Conservation (phyloP, 2,113 vertebrate genomes). For the Pteruthius melanotis region DNA sequence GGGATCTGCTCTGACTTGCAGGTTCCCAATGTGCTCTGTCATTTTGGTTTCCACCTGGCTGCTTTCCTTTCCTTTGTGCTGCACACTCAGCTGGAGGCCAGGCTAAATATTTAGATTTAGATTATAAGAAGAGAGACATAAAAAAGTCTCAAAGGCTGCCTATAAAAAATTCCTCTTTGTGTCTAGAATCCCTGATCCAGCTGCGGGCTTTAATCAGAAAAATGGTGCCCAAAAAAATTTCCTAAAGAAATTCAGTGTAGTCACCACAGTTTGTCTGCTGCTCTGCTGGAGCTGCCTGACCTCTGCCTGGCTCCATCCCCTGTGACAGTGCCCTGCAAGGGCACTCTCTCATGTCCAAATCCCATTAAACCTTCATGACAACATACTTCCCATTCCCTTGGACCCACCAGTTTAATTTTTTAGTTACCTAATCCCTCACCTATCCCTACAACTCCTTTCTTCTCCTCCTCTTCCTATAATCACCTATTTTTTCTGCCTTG, state of each 20-base stretch:
- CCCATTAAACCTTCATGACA: not conserved
- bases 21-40: not conserved
- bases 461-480: not conserved
- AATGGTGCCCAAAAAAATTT: not conserved
- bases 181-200: not conserved
- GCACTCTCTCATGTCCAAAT: accelerated
- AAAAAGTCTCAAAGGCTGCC: not conserved
- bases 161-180: not conserved
- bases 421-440: not conserved
- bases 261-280: not conserved
- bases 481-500: not conserved
- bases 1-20: not conserved
- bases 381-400: not conserved
- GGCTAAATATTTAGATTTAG: not conserved
- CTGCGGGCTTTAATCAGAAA: not conserved
- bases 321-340: not conserved
- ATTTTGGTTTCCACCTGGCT: not conserved
- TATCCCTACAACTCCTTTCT: not conserved
- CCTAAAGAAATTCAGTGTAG: not conserved
- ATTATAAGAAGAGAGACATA: not conserved
- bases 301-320: not conserved
- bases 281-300: not conserved
- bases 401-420: not conserved
- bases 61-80: not conserved
- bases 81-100: not conserved